Base-by-base conservation (phyloP, 2,888 invertebrate genomes). In the Hemithea aestivaria region DNA sequence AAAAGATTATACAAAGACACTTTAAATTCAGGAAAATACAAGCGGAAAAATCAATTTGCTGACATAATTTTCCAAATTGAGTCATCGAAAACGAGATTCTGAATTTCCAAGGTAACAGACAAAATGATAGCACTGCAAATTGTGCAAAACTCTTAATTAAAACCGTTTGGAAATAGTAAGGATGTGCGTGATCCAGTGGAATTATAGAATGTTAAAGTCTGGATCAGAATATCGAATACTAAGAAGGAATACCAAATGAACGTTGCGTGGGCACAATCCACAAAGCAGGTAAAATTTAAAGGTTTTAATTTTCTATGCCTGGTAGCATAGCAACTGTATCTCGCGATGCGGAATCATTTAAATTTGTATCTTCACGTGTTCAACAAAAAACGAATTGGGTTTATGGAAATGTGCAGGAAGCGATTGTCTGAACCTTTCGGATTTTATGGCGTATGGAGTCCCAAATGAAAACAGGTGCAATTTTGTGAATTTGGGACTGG, bases 171-270 rank as follows among this genome's bases (percentile, higher is more conserved):
- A 24, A 31, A 32, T 24, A 8, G 31, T 24, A 27, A 35, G 7
- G 10, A 27, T 32, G 35, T 40, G 40, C 48, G 42, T 48, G 40
- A 45, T 36, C 45, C 39, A 29, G 28, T 44, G 33, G 44, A 40
- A 47, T 47, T 38, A 43, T 35, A 30, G 27, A 38, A 43, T 40
- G 38, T 31, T 35, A 45, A 34, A 48, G 52, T 49, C 45, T 50
- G 41, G 36, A 58, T 57, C 57, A 51, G 47, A 50, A 49, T 37
- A 37, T 43, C 59, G 51, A 59, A 51, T 47, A 56, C 65, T 50
- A 27, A 37, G 38, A 27, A 49, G 51, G 66, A 61, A 66, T 66
- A 54, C 51, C 22, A 55, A 66, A 56, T 58, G 38, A 33, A 41
- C 23, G 57, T 36, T 47, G 36, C 40, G 35, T 43, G 44, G 38